These are phyloP conservation scores for Actinostola sp. DNA, from an alignment of 92 coral and sea anemone species.

Conservation along the genomic window DNA sequence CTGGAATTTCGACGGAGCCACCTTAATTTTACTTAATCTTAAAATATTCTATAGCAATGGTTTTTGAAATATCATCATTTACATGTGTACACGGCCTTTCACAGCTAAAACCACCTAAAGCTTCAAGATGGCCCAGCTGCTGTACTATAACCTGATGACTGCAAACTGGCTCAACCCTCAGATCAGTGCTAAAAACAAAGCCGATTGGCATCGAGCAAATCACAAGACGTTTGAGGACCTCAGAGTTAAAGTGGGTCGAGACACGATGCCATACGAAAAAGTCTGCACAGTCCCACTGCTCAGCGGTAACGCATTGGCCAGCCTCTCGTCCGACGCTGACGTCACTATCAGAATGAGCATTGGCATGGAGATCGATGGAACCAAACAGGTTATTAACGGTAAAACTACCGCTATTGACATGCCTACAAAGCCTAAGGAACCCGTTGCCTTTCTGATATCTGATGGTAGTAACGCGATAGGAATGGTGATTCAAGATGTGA, in stretches of 20 bases:
- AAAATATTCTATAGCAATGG: too few relatives aligned
- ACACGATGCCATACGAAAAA: conserved; percentile 6
- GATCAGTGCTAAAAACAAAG: neutral
- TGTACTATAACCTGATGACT: conserved; percentile 29
- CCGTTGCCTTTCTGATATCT: conserved; percentile 6
- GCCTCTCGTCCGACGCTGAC: neutral
- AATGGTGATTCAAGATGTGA: conserved; percentile 35
- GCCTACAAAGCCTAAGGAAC: conserved; percentile 14
- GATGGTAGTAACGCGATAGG: conserved; percentile 19
- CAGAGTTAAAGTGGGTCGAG: conserved; percentile 4
- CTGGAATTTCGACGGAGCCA: too few relatives aligned
- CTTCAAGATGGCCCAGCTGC: too few relatives aligned
- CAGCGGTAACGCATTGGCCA: neutral
- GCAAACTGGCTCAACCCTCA: conserved; percentile 36
- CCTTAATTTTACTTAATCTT: too few relatives aligned
- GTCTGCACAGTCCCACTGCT: conserved; percentile 24
- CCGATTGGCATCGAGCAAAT: neutral
- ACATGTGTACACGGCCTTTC: too few relatives aligned
- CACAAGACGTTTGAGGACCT: neutral
- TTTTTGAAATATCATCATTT: too few relatives aligned
- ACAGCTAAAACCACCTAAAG: too few relatives aligned
- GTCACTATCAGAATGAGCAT: conserved; percentile 6
- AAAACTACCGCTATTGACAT: neutral
- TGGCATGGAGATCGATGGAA: conserved; percentile 18
- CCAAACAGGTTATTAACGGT: neutral